A percentile compares a stretch with the other conserved stretches of the same genome.
These are phyloP conservation scores for Tridacna crocea DNA, from an alignment of 2,888 invertebrate genomes.

Conservation along the genomic window DNA sequence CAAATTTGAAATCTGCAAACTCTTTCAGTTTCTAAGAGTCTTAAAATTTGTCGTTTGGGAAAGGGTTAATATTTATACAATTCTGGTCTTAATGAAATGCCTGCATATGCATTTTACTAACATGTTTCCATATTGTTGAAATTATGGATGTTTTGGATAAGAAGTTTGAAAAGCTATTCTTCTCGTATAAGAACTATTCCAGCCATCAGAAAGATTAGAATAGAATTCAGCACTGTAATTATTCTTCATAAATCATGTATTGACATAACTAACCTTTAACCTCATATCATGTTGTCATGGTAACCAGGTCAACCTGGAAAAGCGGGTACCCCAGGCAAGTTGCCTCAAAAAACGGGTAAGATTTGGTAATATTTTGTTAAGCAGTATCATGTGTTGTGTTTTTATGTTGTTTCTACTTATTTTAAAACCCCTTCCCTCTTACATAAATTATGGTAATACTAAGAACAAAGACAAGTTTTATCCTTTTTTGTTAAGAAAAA, in stretches of 20 bases:
- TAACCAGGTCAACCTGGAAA: conserved; percentile 53
- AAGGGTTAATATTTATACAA: too few relatives aligned
- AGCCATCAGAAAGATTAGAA: not conserved
- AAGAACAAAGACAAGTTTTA: too few relatives aligned
- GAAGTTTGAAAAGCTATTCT: too few relatives aligned
- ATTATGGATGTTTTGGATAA: too few relatives aligned
- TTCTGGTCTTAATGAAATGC: too few relatives aligned
- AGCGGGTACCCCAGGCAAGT: conserved; percentile 42
- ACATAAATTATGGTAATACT: too few relatives aligned
- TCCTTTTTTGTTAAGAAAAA: too few relatives aligned
- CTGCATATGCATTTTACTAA: too few relatives aligned
- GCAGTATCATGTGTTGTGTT: not conserved
- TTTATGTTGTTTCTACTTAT: conserved; percentile 5
- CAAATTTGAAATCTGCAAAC: too few relatives aligned
- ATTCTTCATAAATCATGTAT: not conserved
- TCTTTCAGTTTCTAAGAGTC: too few relatives aligned
- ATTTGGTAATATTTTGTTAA: not conserved
- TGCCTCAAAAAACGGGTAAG: conserved; percentile 35
- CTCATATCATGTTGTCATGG: conserved; percentile 45
- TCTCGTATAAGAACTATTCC: not conserved
- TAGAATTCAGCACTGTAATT: not conserved
- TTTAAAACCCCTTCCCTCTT: not conserved
- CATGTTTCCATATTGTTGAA: too few relatives aligned
- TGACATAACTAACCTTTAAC: conserved; percentile 11
- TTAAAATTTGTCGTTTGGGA: too few relatives aligned